Evolutionary conservation across 1,140 invertebrate genomes (phyloP), one percentile per base, ranked within the genome.

Genomic region (Zelostemma sp.): DNA sequence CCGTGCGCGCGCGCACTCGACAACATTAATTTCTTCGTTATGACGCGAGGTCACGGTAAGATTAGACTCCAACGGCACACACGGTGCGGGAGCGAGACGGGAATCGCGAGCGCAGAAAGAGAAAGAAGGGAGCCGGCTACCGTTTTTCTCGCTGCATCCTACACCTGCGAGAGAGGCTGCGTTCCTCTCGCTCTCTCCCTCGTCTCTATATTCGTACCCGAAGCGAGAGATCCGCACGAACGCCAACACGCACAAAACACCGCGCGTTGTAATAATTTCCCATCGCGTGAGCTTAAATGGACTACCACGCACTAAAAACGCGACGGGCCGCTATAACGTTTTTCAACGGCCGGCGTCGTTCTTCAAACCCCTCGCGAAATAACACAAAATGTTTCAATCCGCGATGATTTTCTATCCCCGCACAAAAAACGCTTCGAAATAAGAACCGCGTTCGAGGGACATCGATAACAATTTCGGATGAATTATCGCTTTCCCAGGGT

Each of bases 11-110:
- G 38, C 55, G 45, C 55, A 9, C 57, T 50, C 19, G 15, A n/a
- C 47, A 71, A 70, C 66, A 76, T 76, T 76, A 74, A 76, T 73
- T 73, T 74, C 65, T 68, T 74, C 63, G 67, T 75, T 73, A 75
- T 73, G 71, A 72, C 68, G 68, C 46, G 49, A 68, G 72, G 73
- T 73, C 53, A 54, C 17, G 58, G 61, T 46, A 46, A 72, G 73
- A 75, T 75, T 69, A 69, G 69, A 74, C n/a, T n/a, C n/a, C n/a
- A n/a, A n/a, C n/a, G n/a, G n/a, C n/a, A n/a, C n/a, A 16, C 43
- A 16, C 43, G 43, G 25, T 9, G 46, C 14, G 46, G 4, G 21
- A 49, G 21, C 3, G 1, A 9, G 46, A 31, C 43, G 43, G 3
- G 45, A 12, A 46, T 11, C 14, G 14, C 1, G 41, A 21, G 17